Conservation (phyloP, 2,797 vertebrate genomes). For the Bufotes viridis region DNA sequence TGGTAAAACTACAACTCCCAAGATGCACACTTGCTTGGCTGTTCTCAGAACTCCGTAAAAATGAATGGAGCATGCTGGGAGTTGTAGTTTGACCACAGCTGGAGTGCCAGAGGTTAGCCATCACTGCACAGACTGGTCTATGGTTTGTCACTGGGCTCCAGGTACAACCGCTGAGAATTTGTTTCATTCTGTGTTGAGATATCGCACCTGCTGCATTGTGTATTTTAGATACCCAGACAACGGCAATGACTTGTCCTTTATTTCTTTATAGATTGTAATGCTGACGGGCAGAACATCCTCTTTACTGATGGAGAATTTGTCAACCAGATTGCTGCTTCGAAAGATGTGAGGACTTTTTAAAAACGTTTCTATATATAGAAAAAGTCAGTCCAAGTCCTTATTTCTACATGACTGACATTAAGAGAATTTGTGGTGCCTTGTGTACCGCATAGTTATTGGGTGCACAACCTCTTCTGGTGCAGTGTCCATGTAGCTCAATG, state of each 20-base stretch:
- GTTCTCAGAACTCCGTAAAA: no score
- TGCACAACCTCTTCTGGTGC: no score
- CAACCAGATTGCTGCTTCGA: conserved; percentile 98
- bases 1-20: no score
- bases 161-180: not conserved
- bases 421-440: no score
- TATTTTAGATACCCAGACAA: not conserved
- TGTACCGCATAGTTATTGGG: no score
- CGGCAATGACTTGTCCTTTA: not conserved
- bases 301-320: conserved; percentile 98
- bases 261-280: conserved; percentile 84
- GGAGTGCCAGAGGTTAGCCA: no score
- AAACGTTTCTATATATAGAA: not conserved
- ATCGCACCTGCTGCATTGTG: not conserved
- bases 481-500: no score
- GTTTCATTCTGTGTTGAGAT: not conserved
- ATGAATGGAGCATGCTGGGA: no score
- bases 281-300: conserved; percentile 95
- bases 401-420: no score
- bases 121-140: not conserved
- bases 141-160: not conserved
- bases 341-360: conserved; percentile 85
- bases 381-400: no score
- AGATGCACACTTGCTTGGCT: no score
- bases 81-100: no score